Conservation (phyloP, 2,113 vertebrate species). For the Pterocles gutturalis region DNA sequence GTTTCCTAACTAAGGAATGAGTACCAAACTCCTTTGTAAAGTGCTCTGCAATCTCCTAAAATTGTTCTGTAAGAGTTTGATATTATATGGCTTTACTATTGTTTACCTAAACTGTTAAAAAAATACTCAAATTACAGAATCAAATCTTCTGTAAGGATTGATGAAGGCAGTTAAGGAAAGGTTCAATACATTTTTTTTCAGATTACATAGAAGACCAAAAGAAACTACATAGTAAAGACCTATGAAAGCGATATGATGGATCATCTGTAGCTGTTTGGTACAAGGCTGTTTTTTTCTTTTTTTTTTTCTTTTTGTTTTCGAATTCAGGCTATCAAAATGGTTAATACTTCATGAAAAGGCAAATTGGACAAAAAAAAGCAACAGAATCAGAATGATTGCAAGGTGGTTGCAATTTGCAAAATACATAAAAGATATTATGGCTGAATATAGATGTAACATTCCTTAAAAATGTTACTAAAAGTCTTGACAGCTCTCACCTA, state of each 20-base stretch:
- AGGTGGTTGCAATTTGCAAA: background rate
- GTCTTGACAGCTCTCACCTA: background rate
- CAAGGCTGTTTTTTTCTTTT: background rate
- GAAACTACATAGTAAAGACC: background rate
- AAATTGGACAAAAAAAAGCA: fast-evolving
- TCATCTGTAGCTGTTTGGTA: background rate
- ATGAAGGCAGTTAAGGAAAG: background rate
- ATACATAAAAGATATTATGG: background rate
- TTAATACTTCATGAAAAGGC: background rate
- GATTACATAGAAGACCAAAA: background rate
- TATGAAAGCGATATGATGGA: background rate
- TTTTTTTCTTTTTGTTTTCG: background rate
- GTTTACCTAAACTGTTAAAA: background rate
- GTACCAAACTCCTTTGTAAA: background rate
- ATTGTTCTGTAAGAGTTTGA: background rate
- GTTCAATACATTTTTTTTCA: background rate
- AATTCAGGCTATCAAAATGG: background rate
- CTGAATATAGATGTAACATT: background rate
- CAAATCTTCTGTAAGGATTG: background rate
- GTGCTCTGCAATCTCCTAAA: background rate
- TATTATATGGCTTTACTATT: fast-evolving
- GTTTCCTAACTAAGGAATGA: background rate
- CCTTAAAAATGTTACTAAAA: background rate
- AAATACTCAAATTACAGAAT: background rate
- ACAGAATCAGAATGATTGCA: background rate